Base-by-base conservation (phyloP, 2,888 invertebrate genomes). In the Xylophagus ater region DNA sequence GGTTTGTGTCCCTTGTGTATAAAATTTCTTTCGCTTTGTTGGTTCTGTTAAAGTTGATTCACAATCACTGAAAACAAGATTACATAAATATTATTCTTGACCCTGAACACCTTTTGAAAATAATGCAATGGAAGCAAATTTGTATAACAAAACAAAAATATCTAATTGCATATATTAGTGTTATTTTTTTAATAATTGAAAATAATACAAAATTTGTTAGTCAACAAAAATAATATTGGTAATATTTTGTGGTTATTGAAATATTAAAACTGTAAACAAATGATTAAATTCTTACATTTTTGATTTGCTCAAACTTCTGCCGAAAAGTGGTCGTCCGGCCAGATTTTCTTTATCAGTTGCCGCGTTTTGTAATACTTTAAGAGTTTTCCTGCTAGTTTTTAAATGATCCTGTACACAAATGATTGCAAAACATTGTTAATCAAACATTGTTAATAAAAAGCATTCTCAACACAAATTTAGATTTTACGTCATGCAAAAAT, bases 271-370 rank as follows among this genome's bases (percentile, higher is more conserved):
- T 10, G 30, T 2, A 31, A 8, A 4, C 12, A 29, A 14, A 29
- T 14, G 19, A 10, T 23, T 21, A 21, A 4, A 20, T 26, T 56
- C 69, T 65, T 62, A 72, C 68, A 65, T 62, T 46, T 67, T 61
- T 23, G 69, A 58, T 46, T 73, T 70, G 56, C 69, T 70, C 25
- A 73, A 59, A 50, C 66, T 67, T 53, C 68, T 75, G 57, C 58
- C 57, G 4, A 51, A 61, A 59, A 68, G 55, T 31, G 69, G 64
- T 53, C 83, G 74, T 51, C 82, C 81, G 51, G 74, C 76, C 48
- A 84, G 67, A 62, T 85, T 86, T 66, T 86, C 84, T 57, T 79
- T 79, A 54, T 81, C 80, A 33, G 69, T 71, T 23, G 81, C 78
- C 31, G 76, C 69, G 43, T 72, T 76, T 60, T 86, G 85, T 46